A percentile compares a stretch with the other conserved stretches of the same genome.
Evolutionary conservation across 2,113 vertebrate genomes (phyloP).

Genomic region (Paramisgurnus dabryanus): DNA sequence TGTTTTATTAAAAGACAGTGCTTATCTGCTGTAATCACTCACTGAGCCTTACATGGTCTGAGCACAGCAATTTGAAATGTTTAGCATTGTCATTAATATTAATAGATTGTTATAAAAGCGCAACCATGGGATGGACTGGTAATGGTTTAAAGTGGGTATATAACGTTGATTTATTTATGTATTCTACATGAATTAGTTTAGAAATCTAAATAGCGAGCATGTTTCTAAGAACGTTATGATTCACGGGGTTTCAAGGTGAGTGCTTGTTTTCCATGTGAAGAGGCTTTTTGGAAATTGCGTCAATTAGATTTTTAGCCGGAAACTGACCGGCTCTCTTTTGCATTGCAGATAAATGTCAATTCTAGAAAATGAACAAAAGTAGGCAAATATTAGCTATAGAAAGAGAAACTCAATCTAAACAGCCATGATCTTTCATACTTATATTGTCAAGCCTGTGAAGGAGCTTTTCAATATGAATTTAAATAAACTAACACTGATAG

Average conservation of each 20-base stretch:
- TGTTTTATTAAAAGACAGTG: constrained; percentile 65
- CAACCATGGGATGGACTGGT: constrained; percentile 67
- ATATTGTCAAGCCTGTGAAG: constrained; percentile 58
- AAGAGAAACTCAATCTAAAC: constrained; percentile 68
- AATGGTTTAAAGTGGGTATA: constrained; percentile 77
- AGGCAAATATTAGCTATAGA: constrained; percentile 27
- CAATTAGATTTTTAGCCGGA: constrained; percentile 80
- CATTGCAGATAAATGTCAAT: constrained; percentile 77
- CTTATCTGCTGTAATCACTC: constrained; percentile 67
- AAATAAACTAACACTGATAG: constrained; percentile 60
- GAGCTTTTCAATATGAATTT: constrained; percentile 62
- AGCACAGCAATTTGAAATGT: constrained; percentile 75
- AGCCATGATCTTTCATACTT: constrained; percentile 64
- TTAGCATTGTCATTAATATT: constrained; percentile 83
- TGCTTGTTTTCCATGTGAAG: constrained; percentile 78
- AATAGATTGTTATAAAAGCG: constrained; percentile 78
- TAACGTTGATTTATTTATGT: constrained; percentile 82
- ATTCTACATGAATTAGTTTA: constrained; percentile 82
- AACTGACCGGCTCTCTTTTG: constrained; percentile 74
- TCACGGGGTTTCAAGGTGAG: constrained; percentile 67
- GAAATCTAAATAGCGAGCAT: constrained; percentile 79
- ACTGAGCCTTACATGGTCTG: constrained; percentile 72
- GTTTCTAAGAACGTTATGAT: constrained; percentile 69
- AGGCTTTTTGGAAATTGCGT: constrained; percentile 80
- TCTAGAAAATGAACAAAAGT: constrained; percentile 58